Base-by-base conservation (phyloP, 2,113 vertebrate species). In the Sigmodon hispidus region DNA sequence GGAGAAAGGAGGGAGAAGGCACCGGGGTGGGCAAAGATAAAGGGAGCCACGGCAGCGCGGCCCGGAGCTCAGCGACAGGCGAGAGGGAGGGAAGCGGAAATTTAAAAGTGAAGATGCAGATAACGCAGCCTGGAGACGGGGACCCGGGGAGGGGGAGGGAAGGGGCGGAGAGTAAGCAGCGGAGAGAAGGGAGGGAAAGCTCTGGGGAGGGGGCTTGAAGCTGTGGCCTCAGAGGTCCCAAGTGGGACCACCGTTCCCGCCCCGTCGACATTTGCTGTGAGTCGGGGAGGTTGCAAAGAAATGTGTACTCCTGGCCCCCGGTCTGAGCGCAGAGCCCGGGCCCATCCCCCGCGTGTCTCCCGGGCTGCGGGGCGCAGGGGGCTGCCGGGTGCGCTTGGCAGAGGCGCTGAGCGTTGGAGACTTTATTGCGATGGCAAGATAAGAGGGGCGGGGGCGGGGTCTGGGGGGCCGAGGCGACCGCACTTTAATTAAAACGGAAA, bases 201-300 rank as follows among this genome's bases (percentile, higher is more conserved):
- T 31, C 21, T n/a, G 13, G 59, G 76, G 48, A 21, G 67, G 12
- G 29, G 88, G 43, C 72, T 83, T 67, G 15, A 36, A 81, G 59
- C 76, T 86, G 86, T 22, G 67, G 85, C 79, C 55, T 67, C 12
- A 3, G 63, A 86, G 76, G 83, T 96, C 93, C 43, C 6, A 80
- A 50, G 90, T 86, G 61, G 88, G 83, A 63, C 93, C 12, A 63
- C 52, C 70, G 5, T 89, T 83, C 73, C 67, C 26, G 43, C 89
- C 95, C 67, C 29, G 1, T 3, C 96, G 96, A 96, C 99, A 99
- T 99, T 99, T 99, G 99, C 99, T 93, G 99, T 99, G 99, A 99
- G 98, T 99, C 99, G 98, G 98, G 99, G 98, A 99, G 98, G 99
- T 98, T 98, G 99, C 99, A 99, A 99, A 99, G 98, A 98, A 98